Conservation (phyloP, 2,113 vertebrate genomes). For the Phoxinus phoxinus region DNA sequence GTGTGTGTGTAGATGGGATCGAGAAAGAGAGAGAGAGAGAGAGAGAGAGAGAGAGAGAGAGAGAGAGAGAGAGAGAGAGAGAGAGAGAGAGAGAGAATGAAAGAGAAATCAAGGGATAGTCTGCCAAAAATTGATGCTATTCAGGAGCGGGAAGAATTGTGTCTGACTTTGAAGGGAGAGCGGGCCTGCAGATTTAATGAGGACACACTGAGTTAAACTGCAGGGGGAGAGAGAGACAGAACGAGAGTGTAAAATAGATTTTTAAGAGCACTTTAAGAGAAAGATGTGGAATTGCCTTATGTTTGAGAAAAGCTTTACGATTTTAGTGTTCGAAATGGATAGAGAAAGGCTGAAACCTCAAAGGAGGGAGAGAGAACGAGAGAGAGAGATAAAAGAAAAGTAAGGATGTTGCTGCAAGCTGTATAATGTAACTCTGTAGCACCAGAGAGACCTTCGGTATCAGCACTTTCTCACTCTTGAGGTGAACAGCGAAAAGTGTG, state of each 20-base stretch:
- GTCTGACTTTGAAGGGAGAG: slow-evolving; percentile 40
- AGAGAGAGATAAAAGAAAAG: slow-evolving; percentile 41
- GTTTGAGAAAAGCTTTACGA: slow-evolving; percentile 26
- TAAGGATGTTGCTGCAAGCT: slow-evolving; percentile 47
- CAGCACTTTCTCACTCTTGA: slow-evolving; percentile 47
- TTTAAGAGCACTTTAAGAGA: slow-evolving; percentile 32
- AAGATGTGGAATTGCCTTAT: slow-evolving; percentile 34
- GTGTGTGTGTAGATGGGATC: slow-evolving; percentile 22
- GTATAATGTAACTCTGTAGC: slow-evolving; percentile 33
- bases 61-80: slow-evolving; percentile 32
- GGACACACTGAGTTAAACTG: slow-evolving; percentile 44
- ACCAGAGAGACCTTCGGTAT: slow-evolving; percentile 43
- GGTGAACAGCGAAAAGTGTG: slow-evolving; percentile 42
- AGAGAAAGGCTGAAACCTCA: slow-evolving; percentile 6
- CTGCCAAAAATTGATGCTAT: slow-evolving; percentile 38
- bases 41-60: slow-evolving; percentile 27
- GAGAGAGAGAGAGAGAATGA: slow-evolving; percentile 21
- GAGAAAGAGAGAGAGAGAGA: slow-evolving; percentile 30
- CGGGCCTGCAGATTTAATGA: slow-evolving; percentile 41
- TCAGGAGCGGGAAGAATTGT: slow-evolving; percentile 38
- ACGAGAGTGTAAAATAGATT: slow-evolving; percentile 4
- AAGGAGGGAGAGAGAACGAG: not conserved
- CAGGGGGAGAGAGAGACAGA: slow-evolving; percentile 23
- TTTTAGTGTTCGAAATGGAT: slow-evolving; percentile 33
- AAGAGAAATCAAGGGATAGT: slow-evolving; percentile 36